These are phyloP conservation scores for Chiloscyllium punctatum DNA, from an alignment of 2,797 vertebrate genomes.

Conservation along the genomic window DNA sequence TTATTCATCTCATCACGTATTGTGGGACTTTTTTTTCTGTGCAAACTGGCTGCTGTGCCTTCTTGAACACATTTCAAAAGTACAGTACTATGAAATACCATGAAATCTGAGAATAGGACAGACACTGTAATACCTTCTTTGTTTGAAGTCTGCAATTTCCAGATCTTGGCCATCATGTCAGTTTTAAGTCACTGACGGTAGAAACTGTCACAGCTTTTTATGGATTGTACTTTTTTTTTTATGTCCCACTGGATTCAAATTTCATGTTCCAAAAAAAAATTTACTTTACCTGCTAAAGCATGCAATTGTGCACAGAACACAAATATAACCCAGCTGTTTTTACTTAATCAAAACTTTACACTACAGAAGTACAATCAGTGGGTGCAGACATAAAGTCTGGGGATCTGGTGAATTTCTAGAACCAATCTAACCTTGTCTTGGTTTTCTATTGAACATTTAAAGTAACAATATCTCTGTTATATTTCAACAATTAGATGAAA, in stretches of 20 bases:
- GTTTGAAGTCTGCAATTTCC: background rate
- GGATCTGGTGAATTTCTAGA: conserved; percentile 47
- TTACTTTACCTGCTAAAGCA: conserved; percentile 56
- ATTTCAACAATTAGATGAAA: background rate
- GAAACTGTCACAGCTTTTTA: background rate
- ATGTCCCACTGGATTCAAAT: conserved; percentile 25
- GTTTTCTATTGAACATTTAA: background rate
- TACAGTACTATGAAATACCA: background rate
- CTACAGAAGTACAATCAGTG: conserved; percentile 47
- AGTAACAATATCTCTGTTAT: background rate
- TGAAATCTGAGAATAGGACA: background rate
- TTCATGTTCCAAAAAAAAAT: conserved; percentile 38
- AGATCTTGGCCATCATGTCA: background rate
- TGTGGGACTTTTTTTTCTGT: background rate
- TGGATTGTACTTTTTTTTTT: background rate
- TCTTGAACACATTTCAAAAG: background rate
- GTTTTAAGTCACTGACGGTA: background rate
- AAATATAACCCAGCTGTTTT: conserved; percentile 58
- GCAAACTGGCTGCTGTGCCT: background rate
- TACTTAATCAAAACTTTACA: conserved; percentile 52
- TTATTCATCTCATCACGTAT: background rate
- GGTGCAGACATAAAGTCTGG: conserved; percentile 46
- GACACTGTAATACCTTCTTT: background rate
- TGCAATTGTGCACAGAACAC: conserved; percentile 48
- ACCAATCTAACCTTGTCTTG: conserved; percentile 43